Percentiles rank a stretch among this genome's conserved stretches.
phyloP scores from a whole-genome alignment of 2,888 invertebrate genomes.

The Elysia crispata region DNA sequence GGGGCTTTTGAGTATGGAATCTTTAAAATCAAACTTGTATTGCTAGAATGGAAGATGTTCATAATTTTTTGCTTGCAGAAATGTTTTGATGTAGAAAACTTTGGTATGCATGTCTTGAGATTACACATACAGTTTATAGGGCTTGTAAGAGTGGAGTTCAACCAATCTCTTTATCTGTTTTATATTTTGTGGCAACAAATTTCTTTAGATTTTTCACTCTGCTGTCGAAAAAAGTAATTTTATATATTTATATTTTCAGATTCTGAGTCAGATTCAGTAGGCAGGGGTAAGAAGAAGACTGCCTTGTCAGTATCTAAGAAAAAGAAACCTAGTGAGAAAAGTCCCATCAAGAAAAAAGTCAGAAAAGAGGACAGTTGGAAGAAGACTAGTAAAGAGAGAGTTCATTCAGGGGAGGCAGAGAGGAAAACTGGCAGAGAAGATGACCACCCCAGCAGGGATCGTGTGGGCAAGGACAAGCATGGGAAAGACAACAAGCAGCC shows the following conservation, averaged over 20 bases:
- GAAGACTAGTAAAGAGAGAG: slow-evolving; percentile 31
- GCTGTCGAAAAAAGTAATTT: not conserved
- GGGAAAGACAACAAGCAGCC: slow-evolving; percentile 48
- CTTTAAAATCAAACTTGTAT: too few species aligned
- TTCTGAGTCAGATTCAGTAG: slow-evolving; percentile 51
- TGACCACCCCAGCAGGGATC: too few species aligned
- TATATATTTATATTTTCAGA: slow-evolving; percentile 53
- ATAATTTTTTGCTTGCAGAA: too few species aligned
- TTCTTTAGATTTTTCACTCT: not conserved
- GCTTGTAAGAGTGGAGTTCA: not conserved
- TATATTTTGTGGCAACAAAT: not conserved
- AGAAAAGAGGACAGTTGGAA: slow-evolving; percentile 40
- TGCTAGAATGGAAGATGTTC: too few species aligned
- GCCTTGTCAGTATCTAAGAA: slow-evolving; percentile 30
- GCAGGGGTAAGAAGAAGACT: slow-evolving; percentile 27
- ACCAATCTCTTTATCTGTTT: not conserved
- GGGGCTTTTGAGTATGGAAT: too few species aligned
- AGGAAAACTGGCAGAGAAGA: slow-evolving; percentile 11
- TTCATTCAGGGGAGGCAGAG: slow-evolving; percentile 38
- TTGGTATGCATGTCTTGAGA: too few species aligned
- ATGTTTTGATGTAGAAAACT: too few species aligned
- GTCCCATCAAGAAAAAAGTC: slow-evolving; percentile 36
- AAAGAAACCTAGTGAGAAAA: too few species aligned
- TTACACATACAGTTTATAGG: not conserved
- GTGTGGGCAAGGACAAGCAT: slow-evolving; percentile 20